These are phyloP conservation scores for Corbicula japonica DNA, from an alignment of 2,888 invertebrate genomes.

Conservation along the genomic window DNA sequence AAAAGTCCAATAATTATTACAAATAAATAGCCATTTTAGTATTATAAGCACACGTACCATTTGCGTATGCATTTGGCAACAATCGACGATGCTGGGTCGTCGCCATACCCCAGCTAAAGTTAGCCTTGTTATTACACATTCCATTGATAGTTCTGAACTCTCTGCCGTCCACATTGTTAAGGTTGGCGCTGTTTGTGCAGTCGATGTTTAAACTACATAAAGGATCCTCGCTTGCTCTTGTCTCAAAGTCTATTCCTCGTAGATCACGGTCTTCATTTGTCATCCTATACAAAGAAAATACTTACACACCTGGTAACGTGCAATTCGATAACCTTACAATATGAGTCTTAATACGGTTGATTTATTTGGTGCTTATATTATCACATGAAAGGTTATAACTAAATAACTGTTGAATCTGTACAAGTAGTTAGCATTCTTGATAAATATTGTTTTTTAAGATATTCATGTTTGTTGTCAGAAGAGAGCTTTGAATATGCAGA, in stretches of 20 bases:
- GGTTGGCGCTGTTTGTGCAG: conserved; percentile 81
- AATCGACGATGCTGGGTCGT: conserved; percentile 34
- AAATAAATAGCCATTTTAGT: background rate
- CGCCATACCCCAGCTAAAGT: conserved; percentile 93
- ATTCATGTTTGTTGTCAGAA: too few relatives aligned
- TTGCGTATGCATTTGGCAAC: conserved; percentile 29
- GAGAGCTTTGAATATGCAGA: too few relatives aligned
- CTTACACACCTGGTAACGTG: too few relatives aligned
- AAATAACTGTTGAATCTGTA: too few relatives aligned
- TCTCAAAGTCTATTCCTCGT: background rate
- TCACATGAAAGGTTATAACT: too few relatives aligned
- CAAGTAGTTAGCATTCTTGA: too few relatives aligned
- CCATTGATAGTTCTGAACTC: conserved; percentile 95
- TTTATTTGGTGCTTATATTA: too few relatives aligned
- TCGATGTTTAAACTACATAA: conserved; percentile 36
- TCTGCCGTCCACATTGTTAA: conserved; percentile 8
- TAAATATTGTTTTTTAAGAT: too few relatives aligned
- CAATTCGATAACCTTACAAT: too few relatives aligned
- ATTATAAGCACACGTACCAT: conserved; percentile 16
- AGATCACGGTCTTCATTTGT: background rate
- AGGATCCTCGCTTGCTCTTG: conserved; percentile 27
- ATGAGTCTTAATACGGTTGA: too few relatives aligned
- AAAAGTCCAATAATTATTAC: background rate
- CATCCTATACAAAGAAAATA: too few relatives aligned
- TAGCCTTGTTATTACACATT: conserved; percentile 96